Evolutionary conservation across 2,113 vertebrate species (phyloP), one percentile per base, ranked within the genome.

Genomic region (Microcebus jonahi): DNA sequence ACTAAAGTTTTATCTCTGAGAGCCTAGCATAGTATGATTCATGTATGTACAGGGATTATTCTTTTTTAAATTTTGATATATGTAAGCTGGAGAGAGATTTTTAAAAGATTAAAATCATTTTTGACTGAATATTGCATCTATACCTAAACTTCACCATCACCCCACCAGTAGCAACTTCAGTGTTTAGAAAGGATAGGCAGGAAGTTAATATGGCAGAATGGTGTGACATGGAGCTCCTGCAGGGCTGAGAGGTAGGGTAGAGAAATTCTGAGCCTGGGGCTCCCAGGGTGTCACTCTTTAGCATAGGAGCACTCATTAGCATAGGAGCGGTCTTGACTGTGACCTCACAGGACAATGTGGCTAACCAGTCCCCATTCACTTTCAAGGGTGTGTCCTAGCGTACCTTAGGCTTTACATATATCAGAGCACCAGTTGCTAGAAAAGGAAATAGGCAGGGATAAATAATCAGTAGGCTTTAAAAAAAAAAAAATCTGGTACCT

Each of bases 361-460:
- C 29, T 39, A 45, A 20, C 73, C 87, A 71, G 80, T 94, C 94
- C 39, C 50, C 8, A 0, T 79, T 39, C 55, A 86, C 67, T 95
- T 97, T 88, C 0, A 8, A 31, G 23, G 23, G 9, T 0, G 0
- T 63, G 81, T 90, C 70, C 27, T 80, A 75, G 55, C 75, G 97
- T 97, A 73, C 76, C 94, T 90, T 61, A 71, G 45, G 4, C 1
- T 95, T 93, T 90, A 0, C 11, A 8, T 17, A 0, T 88, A 86
- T 92, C 61, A 45, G 11, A 20, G 18, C 39, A 70, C 39, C 50
- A 91, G n/a, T 39, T 88, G 76, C 36, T 50, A 15, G 93, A 86
- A 90, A 95, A 96, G 67, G 75, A 68, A 91, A 86, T 94, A 76
- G 7, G 83, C 42, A 88, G 57, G 76, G 87, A 61, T 17, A 94